Percentiles rank a stretch among this genome's conserved stretches.
These are phyloP conservation scores for Nasonia giraulti DNA, from an alignment of 1,140 invertebrate genomes.

Conservation along the genomic window DNA sequence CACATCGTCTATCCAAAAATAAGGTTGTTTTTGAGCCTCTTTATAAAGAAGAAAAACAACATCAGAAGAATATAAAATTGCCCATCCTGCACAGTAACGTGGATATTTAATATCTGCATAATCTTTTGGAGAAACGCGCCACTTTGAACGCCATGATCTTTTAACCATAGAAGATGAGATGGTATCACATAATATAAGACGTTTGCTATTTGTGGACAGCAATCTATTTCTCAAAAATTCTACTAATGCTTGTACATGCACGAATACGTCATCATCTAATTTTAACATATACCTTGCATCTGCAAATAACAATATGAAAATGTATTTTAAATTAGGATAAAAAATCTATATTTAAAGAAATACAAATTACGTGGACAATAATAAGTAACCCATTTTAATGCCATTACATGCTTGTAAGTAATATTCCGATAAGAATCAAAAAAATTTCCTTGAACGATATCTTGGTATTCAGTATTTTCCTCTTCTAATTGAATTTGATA, in stretches of 20 bases:
- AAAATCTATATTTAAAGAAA: neutral
- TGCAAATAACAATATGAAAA: constrained; percentile 62
- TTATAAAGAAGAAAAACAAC: constrained; percentile 80
- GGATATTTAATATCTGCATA: constrained; percentile 81
- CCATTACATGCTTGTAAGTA: constrained; percentile 91
- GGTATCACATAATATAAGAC: constrained; percentile 78
- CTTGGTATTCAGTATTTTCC: constrained; percentile 79
- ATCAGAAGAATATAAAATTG: constrained; percentile 83
- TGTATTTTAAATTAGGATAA: neutral
- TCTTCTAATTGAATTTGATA: constrained; percentile 73
- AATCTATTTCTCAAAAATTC: constrained; percentile 77
- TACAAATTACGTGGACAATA: constrained; percentile 76
- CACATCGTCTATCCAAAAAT: constrained; percentile 93
- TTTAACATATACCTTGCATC: constrained; percentile 84
- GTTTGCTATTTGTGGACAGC: constrained; percentile 76
- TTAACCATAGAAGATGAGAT: constrained; percentile 73
- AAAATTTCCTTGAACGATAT: constrained; percentile 88
- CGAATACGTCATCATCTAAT: constrained; percentile 87
- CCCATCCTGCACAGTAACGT: constrained; percentile 85
- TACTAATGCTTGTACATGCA: constrained; percentile 80
- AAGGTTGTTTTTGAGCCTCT: constrained; percentile 78
- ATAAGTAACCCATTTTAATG: constrained; percentile 86
- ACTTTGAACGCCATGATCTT: constrained; percentile 83
- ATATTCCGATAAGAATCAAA: constrained; percentile 88
- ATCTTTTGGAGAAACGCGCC: constrained; percentile 83